Conservation (phyloP, 1,140 invertebrate genomes). For the Rhyacophila brunnea region DNA sequence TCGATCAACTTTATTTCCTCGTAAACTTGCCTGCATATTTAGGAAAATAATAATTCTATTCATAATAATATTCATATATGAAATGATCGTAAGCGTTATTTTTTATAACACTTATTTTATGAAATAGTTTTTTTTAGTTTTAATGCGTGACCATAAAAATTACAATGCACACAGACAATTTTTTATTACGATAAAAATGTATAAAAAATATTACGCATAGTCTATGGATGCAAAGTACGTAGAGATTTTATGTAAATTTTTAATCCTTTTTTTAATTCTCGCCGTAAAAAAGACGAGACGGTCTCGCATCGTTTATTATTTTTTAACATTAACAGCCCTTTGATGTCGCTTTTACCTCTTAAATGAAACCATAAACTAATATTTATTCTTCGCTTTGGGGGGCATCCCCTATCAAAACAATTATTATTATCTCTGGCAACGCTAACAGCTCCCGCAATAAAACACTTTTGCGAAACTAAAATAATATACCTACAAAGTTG, state of each 20-base stretch:
- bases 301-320: constrained; percentile 12
- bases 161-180: constrained; percentile 3
- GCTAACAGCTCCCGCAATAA: constrained; percentile 1
- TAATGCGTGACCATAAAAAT: constrained; percentile 11
- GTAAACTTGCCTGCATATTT: constrained; percentile 18
- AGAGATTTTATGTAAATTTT: constrained; percentile 33
- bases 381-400: constrained; percentile 29
- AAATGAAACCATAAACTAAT: constrained; percentile 34
- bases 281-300: constrained; percentile 21
- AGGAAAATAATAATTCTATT: not conserved
- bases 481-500: no score
- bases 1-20: constrained; percentile 8
- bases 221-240: constrained; percentile 21
- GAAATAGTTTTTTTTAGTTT: constrained; percentile 1
- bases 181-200: constrained; percentile 1
- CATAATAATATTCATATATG: constrained; percentile 14
- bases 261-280: constrained; percentile 31
- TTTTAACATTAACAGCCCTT: constrained; percentile 21
- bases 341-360: constrained; percentile 26
- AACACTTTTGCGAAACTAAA: not conserved
- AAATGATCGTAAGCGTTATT: constrained; percentile 18
- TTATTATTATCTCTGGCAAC: constrained; percentile 25
- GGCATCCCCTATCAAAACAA: constrained; percentile 27
- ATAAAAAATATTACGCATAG: constrained; percentile 13
- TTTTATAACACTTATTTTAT: not conserved